Percentiles rank a stretch among this genome's conserved stretches.
These are phyloP conservation scores for Andricus quercusramuli DNA, from an alignment of 2,888 invertebrate species.

Conservation along the genomic window DNA sequence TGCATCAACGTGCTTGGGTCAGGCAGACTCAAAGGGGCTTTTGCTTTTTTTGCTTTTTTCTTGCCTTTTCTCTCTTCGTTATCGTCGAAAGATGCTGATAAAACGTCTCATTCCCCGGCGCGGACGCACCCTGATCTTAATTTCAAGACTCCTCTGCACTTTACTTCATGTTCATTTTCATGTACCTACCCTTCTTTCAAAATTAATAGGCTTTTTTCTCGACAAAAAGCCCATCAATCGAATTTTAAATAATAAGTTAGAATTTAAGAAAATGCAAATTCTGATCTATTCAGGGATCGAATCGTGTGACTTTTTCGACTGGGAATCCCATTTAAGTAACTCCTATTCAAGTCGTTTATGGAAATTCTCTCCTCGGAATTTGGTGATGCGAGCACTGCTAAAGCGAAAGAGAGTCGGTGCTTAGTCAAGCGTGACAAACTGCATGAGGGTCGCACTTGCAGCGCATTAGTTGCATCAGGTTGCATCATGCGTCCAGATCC, in stretches of 20 bases:
- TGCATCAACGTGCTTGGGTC: constrained; percentile 63
- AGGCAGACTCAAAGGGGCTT: constrained; percentile 53
- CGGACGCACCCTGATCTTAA: constrained; percentile 15
- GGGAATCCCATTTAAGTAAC: no score
- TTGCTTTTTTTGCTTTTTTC: constrained; percentile 56
- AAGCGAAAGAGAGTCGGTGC: no score
- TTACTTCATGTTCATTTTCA: constrained; percentile 4
- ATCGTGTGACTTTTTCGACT: no score
- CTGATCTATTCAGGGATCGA: no score
- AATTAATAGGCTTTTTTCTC: background rate
- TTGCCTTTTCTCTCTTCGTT: constrained; percentile 57
- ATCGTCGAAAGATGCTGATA: constrained; percentile 43
- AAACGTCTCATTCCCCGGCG: constrained; percentile 34
- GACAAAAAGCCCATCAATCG: background rate
- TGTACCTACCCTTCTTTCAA: background rate
- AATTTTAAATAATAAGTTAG: background rate
- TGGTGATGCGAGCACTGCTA: no score
- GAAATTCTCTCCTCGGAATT: no score
- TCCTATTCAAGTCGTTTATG: no score
- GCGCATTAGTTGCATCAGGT: no score
- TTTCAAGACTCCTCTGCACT: constrained; percentile 35
- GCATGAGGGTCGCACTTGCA: no score
- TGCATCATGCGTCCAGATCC: no score
- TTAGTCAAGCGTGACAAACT: no score
- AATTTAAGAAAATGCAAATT: background rate